phyloP scores from a whole-genome alignment of 2,888 invertebrate species.

The Aphrophora alni region DNA sequence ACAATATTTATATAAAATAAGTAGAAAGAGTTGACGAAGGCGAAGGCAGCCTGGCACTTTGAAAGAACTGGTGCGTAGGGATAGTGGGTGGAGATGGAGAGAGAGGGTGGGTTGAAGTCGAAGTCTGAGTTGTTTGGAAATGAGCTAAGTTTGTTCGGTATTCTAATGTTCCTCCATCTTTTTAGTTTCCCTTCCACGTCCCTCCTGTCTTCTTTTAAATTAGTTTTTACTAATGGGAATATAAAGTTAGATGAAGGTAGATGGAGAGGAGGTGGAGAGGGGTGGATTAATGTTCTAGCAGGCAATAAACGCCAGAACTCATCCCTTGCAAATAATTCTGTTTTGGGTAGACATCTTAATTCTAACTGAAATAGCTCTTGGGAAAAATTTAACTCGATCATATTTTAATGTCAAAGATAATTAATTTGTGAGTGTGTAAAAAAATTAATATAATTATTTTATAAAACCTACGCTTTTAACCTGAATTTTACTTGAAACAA shows the following conservation, averaged over 20 bases:
- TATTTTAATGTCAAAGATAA: not conserved
- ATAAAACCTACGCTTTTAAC: too few relatives aligned
- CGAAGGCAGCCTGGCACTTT: not conserved
- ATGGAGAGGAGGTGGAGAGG: not conserved
- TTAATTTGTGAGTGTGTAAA: not conserved
- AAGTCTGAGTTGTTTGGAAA: slow-evolving; percentile 26
- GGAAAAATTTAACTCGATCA: not conserved
- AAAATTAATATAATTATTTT: too few relatives aligned
- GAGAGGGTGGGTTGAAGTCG: not conserved
- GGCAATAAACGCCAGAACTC: slow-evolving; percentile 35
- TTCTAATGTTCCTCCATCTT: slow-evolving; percentile 43
- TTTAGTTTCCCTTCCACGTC: slow-evolving; percentile 38
- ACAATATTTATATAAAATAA: slow-evolving; percentile 6
- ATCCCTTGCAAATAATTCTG: slow-evolving; percentile 35
- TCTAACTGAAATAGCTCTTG: not conserved
- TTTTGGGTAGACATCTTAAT: slow-evolving; percentile 12
- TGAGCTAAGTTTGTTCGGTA: slow-evolving; percentile 40
- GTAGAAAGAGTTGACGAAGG: not conserved
- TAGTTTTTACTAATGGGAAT: slow-evolving; percentile 44
- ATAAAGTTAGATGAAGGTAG: slow-evolving; percentile 36
- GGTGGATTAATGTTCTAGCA: slow-evolving; percentile 32
- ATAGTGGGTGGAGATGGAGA: not conserved
- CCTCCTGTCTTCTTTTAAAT: slow-evolving; percentile 41
- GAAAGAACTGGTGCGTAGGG: slow-evolving; percentile 9
- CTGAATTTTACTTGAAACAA: too few relatives aligned